Evolutionary conservation across 2,888 invertebrate genomes (phyloP), one percentile per base, ranked within the genome.

Genomic region (Cataglyphis cursor): DNA sequence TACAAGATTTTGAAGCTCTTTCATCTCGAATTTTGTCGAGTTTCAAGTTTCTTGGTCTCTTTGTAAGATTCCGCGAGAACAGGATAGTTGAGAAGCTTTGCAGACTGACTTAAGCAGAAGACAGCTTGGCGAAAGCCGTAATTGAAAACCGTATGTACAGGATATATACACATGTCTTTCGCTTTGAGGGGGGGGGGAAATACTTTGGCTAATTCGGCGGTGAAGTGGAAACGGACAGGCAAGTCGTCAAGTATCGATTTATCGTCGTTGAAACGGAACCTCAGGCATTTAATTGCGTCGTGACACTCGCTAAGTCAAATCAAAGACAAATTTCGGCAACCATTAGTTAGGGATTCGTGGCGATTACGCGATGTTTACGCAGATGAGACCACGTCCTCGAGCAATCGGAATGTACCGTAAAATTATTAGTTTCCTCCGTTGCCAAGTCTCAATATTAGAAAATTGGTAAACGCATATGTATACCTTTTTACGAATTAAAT

Each of bases 161-260:
- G 21, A 44, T 35, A 59, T 48, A 72, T 72, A 48, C 24, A 18
- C n/a, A n/a, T 72, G 44, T 59, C 78, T 59, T 59, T 31, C 9
- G 31, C 72, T 78, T 78, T 59, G 72, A 31, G 28, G 35, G 38
- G 44, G 24, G 1, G 24, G 66, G 44, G 31, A 70, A 41, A 41
- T 59, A 59, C 4, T 44, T 59, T 31, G 73, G 59, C 59, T 80
- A 80, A 80, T 80, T 80, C 78, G 38, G 59, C 73, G 44, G 73
- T 80, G 44, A 72, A 80, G 73, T 80, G 59, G 78, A 80, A 80
- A 44, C 73, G 38, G 44, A 72, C 70, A 70, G 78, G 72, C 78
- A 80, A 80, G 78, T 59, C 44, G 59, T 80, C 72, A 80, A 80
- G 78, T 83, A 85, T 82, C 85, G 82, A 82, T 85, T 85, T 85